Base-by-base conservation (phyloP, 2,797 vertebrate genomes). In the Mormyrops boulengeri region DNA sequence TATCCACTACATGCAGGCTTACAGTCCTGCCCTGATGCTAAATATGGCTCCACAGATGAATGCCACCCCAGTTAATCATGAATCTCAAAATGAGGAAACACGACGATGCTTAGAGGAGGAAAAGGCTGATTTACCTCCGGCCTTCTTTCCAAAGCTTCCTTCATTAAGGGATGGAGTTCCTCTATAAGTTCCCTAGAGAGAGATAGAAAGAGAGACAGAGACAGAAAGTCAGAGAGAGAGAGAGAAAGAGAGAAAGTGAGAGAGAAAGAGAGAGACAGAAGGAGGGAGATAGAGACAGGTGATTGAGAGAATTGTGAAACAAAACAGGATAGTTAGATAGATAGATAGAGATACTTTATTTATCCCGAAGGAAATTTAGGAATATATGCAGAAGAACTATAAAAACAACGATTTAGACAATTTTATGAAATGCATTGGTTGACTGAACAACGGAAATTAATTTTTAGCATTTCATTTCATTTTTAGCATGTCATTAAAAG, bases 81-180 rank as follows among this genome's bases (percentile, higher is more conserved):
- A 77, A 82, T 47, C 77, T 47, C 77, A 22, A 82, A 82, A 47
- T 22, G 8, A 82, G 77, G 77, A 82, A 82, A n/a, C 77, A 47
- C 77, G 1, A 44, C 19, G 9, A 47, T 9, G 77, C 8, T 82
- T 4, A 17, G 41, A 47, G 77, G 41, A 82, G 77, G 41, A 11
- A 41, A 53, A 86, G 22, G 47, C 49, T 3, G 87, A 94, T 96
- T 93, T 92, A 99, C 98, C 97, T 99, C 98, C n/a, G 98, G 98
- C 94, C 98, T 97, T 93, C 98, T 97, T 93, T 99, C 98, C 91
- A 99, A 94, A 3, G 98, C 98, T 94, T 99, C 98, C 93, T 99
- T 99, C 98, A 99, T 99, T 55, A 99, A 93, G 3, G 98, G 98
- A 91, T 99, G 98, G 62, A 99, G 96, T 93, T 99, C 98, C 95